Conservation (phyloP, 2,113 vertebrate genomes). For the Syrrhaptes paradoxus region DNA sequence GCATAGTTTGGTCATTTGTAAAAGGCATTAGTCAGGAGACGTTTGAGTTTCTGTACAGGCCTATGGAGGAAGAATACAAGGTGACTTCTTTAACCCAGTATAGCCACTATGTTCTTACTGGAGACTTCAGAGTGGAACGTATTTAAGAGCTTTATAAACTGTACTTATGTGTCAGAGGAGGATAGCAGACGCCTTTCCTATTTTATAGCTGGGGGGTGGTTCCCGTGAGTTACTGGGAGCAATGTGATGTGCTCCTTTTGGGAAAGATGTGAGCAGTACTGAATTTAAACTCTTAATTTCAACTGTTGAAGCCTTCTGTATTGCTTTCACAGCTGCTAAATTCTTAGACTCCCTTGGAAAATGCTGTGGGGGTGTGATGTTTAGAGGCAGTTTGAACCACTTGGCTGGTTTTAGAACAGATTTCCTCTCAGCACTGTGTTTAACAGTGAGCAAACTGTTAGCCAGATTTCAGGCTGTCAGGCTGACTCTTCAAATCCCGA, state of each 20-base stretch:
- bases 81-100: neutral
- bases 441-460: conserved; percentile 43
- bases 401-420: conserved; percentile 59
- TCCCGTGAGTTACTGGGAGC: neutral
- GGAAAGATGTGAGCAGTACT: neutral
- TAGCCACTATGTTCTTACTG: neutral
- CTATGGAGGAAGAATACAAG: neutral
- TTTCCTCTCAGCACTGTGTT: conserved; percentile 26
- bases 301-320: conserved; percentile 36
- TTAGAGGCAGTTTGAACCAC: conserved; percentile 41
- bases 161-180: neutral
- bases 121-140: neutral
- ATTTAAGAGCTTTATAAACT: neutral
- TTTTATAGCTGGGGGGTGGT: neutral
- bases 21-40: neutral
- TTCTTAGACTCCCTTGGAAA: neutral
- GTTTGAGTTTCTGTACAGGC: neutral
- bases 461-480: conserved; percentile 20
- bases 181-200: neutral
- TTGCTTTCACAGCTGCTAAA: conserved; percentile 60
- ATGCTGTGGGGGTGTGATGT: conserved; percentile 38
- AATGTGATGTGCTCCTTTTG: neutral
- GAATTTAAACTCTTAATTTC: conserved; percentile 45
- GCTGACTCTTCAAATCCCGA: neutral
- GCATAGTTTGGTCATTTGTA: neutral